Conservation (phyloP, 2,113 vertebrate species). For the Hylia prasina region DNA sequence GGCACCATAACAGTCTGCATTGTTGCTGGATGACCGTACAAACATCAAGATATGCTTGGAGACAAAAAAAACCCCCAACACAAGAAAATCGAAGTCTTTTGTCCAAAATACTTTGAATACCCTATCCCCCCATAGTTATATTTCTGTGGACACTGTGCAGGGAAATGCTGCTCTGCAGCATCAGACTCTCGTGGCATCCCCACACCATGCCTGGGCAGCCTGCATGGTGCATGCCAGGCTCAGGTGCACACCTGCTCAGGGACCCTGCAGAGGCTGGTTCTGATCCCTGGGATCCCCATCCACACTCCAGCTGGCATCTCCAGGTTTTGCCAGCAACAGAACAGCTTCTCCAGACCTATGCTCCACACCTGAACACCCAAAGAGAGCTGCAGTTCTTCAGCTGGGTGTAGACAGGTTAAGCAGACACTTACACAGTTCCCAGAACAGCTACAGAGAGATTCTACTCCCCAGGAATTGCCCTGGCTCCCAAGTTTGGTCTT, state of each 20-base stretch:
- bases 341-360: rapidly evolving
- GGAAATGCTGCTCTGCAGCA: background rate
- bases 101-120: background rate
- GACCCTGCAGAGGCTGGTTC: background rate
- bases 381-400: background rate
- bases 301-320: background rate
- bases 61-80: background rate
- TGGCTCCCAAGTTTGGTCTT: background rate
- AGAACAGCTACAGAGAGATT: background rate
- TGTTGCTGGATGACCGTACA: background rate
- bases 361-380: too few species aligned
- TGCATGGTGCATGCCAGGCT: background rate
- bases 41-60: background rate
- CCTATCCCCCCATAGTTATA: too few species aligned
- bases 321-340: background rate
- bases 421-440: background rate
- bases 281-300: background rate
- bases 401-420: background rate
- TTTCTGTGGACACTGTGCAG: background rate
- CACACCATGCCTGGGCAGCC: background rate
- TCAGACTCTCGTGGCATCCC: background rate
- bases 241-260: background rate
- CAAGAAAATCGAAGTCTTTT: background rate
- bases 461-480: background rate
- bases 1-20: constrained; percentile 28